Evolutionary conservation across 1,140 invertebrate genomes (phyloP).

Genomic region (Daktulosphaira vitifoliae): DNA sequence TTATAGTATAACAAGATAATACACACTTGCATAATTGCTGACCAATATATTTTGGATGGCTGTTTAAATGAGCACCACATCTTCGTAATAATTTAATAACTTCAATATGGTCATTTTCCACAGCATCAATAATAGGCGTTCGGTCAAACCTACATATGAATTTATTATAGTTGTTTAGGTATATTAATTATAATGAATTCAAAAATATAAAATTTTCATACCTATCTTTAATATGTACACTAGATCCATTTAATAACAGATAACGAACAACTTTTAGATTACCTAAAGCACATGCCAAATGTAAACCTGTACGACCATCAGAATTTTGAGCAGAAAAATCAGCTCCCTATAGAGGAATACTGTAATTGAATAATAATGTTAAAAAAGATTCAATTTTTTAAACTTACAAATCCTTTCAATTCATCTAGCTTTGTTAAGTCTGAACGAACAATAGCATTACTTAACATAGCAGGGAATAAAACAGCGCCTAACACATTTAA

Average conservation of each 20-base stretch:
- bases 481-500: constrained; percentile 59
- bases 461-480: constrained; percentile 68
- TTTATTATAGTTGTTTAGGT: not conserved
- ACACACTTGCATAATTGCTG: constrained; percentile 50
- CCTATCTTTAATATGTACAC: constrained; percentile 68
- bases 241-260: constrained; percentile 70
- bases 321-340: constrained; percentile 68
- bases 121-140: constrained; percentile 54
- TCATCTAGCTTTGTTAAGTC: constrained; percentile 52
- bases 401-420: constrained; percentile 46
- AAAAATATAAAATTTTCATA: constrained; percentile 36
- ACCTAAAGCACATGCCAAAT: constrained; percentile 67
- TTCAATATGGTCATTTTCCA: constrained; percentile 53
- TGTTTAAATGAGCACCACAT: constrained; percentile 55
- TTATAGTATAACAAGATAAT: too few species aligned
- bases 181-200: not conserved
- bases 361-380: not conserved
- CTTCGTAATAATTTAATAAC: constrained; percentile 53
- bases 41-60: constrained; percentile 47
- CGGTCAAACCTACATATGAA: constrained; percentile 45
- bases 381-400: not conserved
- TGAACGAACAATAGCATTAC: constrained; percentile 58
- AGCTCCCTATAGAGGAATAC: constrained; percentile 49
- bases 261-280: constrained; percentile 59
- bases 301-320: constrained; percentile 70